Conservation (phyloP, 35 echinoderm and acorn worm genomes). For the Stichopus chloronotus region DNA sequence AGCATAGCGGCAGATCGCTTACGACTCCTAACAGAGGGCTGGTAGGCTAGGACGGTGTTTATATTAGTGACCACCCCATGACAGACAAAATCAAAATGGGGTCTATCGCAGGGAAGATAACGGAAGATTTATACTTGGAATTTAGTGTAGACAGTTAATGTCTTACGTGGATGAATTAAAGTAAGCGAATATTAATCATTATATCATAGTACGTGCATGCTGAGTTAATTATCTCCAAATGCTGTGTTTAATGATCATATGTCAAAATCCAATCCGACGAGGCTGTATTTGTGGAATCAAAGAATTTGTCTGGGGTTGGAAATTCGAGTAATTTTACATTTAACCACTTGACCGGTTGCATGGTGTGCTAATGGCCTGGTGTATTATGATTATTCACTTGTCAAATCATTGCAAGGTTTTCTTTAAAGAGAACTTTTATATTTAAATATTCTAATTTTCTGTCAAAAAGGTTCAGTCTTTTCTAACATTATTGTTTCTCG, state of each 20-base stretch:
- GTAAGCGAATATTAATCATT: slow-evolving; percentile 30
- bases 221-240: slow-evolving; percentile 26
- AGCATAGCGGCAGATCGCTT: neutral
- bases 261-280: neutral
- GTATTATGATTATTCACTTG: no score
- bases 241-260: neutral
- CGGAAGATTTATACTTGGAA: slow-evolving; percentile 1
- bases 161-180: neutral
- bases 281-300: neutral
- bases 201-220: neutral
- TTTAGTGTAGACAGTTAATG: neutral
- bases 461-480: no score
- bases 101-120: slow-evolving; percentile 37
- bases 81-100: slow-evolving; percentile 28
- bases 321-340: neutral
- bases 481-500: no score
- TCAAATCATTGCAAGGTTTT: no score
- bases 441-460: no score
- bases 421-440: no score
- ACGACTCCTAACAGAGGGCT: neutral
- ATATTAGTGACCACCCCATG: slow-evolving; percentile 14
- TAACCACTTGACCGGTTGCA: neutral
- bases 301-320: neutral
- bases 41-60: neutral
- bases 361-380: no score